Base-by-base conservation (phyloP, 2,888 invertebrate genomes). In the Acanthosepion esculentum region DNA sequence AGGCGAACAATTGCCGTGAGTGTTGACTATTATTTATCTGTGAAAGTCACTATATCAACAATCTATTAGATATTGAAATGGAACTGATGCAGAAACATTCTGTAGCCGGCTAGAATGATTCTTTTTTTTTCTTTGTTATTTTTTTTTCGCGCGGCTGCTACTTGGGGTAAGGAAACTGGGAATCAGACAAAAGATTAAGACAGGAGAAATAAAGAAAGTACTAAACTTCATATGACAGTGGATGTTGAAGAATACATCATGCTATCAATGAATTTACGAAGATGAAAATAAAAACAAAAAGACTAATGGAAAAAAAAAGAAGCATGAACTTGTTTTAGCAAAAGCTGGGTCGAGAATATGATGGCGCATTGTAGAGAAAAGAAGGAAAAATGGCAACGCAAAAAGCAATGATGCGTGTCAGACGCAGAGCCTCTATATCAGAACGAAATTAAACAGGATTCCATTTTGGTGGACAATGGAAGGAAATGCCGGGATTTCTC, bases 31-130 rank as follows among this genome's bases (percentile, higher is more conserved):
- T 78, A 78, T 78, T 78, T 78, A 78, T 78, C 78, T 78, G 78
- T 15, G 15, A n/a, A 78, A 15, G 33, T 78, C n/a, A 78, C 18
- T 12, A 78, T 78, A 33, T 78, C 78, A 78, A 78, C 78, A 78
- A 78, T n/a, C 78, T 78, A 78, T 78, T 78, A n/a, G 78, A 78
- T 78, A 78, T 78, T 78, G 33, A 78, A 78, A n/a, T 33, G n/a
- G 78, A n/a, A 33, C n/a, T 78, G 78, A 78, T n/a, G 78, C 78
- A 78, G n/a, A n/a, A 78, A 78, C 33, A 78, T 78, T 78, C 78
- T n/a, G 12, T 78, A 5, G 78, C 10, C n/a, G 33, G 78, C 78
- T 78, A 33, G n/a, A 78, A 33, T 78, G 78, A 78, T 78, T n/a
- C 15, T n/a, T n/a, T 78, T 78, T 78, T 78, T 33, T 12, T 78